Conservation (phyloP, 1,140 invertebrate species). For the Brachionus plicatilis region DNA sequence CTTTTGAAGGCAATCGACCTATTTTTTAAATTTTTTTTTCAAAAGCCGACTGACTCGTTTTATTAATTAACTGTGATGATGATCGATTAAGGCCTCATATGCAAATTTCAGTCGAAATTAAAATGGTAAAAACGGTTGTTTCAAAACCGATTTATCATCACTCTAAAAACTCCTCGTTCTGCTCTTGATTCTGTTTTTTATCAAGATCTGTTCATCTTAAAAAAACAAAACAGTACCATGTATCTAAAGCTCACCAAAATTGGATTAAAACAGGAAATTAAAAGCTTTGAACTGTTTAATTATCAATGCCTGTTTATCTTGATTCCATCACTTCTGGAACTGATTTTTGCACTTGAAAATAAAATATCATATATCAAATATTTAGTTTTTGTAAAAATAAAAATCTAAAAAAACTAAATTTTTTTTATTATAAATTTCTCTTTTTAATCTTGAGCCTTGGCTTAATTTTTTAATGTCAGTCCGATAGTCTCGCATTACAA, state of each 20-base stretch:
- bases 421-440: background rate
- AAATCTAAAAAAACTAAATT: background rate
- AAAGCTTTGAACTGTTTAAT: background rate
- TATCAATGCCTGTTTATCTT: background rate
- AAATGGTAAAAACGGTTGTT: background rate
- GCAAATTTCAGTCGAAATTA: background rate
- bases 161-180: background rate
- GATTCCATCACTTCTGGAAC: background rate
- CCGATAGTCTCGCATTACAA: background rate
- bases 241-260: background rate
- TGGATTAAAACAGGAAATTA: background rate
- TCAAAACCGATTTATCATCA: background rate
- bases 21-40: background rate
- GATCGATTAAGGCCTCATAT: background rate
- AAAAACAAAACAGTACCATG: background rate
- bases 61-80: conserved; percentile 1
- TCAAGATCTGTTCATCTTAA: background rate
- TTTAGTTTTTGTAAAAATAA: background rate
- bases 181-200: background rate
- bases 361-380: background rate
- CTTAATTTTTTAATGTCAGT: background rate
- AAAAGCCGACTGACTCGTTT: background rate
- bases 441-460: background rate
- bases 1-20: background rate
- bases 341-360: background rate